phyloP scores from a whole-genome alignment of 2,797 vertebrate species.

The Bucorvus abyssinicus region DNA sequence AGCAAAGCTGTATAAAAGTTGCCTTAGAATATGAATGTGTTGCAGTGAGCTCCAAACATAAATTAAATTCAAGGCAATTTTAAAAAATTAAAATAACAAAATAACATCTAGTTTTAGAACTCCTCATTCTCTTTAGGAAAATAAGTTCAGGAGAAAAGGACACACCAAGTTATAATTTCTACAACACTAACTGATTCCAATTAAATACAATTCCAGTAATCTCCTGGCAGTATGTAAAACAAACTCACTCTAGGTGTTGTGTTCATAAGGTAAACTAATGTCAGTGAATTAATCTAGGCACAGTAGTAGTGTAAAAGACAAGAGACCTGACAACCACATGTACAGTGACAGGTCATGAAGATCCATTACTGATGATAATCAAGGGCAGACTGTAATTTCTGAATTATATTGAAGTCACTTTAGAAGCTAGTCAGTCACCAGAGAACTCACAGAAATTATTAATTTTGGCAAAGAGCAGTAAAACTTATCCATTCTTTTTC shows the following conservation, averaged over 20 bases:
- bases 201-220: not conserved
- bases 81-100: slow-evolving; percentile 13
- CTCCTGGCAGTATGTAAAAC: not conserved
- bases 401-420: not conserved
- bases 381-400: not conserved
- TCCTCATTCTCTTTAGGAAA: not conserved
- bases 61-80: not conserved
- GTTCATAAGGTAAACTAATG: not conserved
- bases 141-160: not conserved
- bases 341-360: not conserved
- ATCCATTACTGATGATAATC: not conserved
- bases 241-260: not conserved
- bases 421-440: not conserved
- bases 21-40: not conserved
- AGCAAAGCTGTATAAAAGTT: not conserved
- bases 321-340: not conserved
- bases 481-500: not conserved
- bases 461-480: not conserved
- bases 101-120: not conserved
- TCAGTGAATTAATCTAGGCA: not conserved
- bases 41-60: not conserved
- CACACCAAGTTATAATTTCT: not conserved
- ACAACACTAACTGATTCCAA: not conserved
- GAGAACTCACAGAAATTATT: not conserved
- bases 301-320: not conserved